Evolutionary conservation across 2,888 invertebrate genomes (phyloP), one percentile per base, ranked within the genome.

Genomic region (Ryuthela nishihirai): DNA sequence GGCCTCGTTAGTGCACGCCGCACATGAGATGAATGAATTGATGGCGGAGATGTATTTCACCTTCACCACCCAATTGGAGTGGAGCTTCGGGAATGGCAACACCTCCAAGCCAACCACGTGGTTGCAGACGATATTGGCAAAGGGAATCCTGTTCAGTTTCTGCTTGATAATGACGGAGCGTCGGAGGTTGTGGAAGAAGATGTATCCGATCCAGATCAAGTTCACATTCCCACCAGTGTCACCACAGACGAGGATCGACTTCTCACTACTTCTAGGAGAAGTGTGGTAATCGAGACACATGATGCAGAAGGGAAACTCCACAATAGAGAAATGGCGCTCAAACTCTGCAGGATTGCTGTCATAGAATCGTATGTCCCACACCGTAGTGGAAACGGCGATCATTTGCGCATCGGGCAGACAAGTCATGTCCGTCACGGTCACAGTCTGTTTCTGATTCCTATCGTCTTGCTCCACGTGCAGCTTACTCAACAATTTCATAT

Each of bases 401-500:
- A 88, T 82, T 72, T 83, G 83, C 45, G 88, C 83, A 72, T 88
- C 87, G 0, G 88, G 84, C 73, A 90, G 75, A 55, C 83, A 82
- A 54, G 82, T 82, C 74, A 87, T 77, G 67, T 85, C 85, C 18
- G 86, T 82, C 62, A 89, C 83, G 82, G 84, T 85, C 0, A 46
- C 17, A 10, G 40, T 45, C 39, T 40, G 40, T 32, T 53, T 59
- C n/a, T n/a, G n/a, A n/a, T n/a, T n/a, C n/a, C n/a, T n/a, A n/a
- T n/a, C n/a, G n/a, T n/a, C n/a, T n/a, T n/a, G n/a, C n/a, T n/a
- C n/a, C n/a, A n/a, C n/a, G n/a, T n/a, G n/a, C n/a, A n/a, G n/a
- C n/a, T n/a, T n/a, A n/a, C n/a, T n/a, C n/a, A n/a, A n/a, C n/a
- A 46, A 50, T n/a, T 18, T 46, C 21, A 56, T 17, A 35, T 46